These are phyloP conservation scores for Artibeus lituratus DNA, from an alignment of 2,797 vertebrate species.

Conservation along the genomic window DNA sequence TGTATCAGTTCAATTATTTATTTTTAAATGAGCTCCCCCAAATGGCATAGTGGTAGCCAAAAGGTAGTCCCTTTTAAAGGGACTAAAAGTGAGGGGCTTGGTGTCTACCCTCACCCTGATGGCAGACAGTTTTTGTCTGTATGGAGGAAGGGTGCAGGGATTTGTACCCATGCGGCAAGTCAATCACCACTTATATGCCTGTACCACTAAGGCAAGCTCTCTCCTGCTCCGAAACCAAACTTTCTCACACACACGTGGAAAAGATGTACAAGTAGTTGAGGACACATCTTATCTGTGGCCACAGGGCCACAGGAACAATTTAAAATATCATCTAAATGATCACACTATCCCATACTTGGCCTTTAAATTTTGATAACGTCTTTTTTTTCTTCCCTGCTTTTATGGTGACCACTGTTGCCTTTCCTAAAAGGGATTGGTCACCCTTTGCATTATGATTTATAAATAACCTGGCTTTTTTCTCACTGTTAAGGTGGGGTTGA, in stretches of 20 bases:
- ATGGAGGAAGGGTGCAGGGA: background rate
- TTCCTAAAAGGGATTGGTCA: background rate
- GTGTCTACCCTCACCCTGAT: background rate
- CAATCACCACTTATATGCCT: background rate
- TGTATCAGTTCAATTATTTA: background rate
- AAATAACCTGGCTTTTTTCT: background rate
- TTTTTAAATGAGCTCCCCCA: background rate
- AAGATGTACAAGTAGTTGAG: background rate
- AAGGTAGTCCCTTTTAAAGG: background rate
- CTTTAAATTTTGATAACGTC: background rate
- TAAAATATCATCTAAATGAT: background rate
- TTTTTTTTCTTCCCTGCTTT: background rate
- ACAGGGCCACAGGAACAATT: background rate
- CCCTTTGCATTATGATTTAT: background rate
- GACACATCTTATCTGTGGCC: background rate
- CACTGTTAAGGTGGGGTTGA: background rate
- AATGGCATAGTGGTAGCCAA: background rate
- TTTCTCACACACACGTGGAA: background rate
- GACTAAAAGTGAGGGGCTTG: background rate
- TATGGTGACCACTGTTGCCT: background rate
- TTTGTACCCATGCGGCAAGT: background rate
- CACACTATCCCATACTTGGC: background rate
- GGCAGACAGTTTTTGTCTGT: background rate
- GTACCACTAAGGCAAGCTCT: background rate
- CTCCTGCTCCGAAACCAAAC: background rate